A percentile compares a stretch with the other conserved stretches of the same genome.
These are phyloP conservation scores for Drosophila kokeensis DNA, from an alignment of 2,888 invertebrate genomes.

Conservation along the genomic window DNA sequence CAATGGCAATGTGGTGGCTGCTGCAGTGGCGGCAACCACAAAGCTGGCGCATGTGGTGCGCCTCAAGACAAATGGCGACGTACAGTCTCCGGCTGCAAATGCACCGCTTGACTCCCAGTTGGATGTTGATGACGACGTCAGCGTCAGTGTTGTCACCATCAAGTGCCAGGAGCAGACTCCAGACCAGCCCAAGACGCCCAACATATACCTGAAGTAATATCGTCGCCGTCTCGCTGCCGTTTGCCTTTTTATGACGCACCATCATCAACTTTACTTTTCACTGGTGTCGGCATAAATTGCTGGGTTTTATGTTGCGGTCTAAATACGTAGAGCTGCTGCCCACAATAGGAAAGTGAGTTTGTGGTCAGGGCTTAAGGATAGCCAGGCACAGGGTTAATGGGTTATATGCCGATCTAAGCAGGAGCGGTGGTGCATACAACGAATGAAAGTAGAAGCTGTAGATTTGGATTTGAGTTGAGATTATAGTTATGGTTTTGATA, in stretches of 20 bases:
- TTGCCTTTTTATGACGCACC: constrained; percentile 47
- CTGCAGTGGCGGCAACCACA: constrained; percentile 67
- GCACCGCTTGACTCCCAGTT: constrained; percentile 46
- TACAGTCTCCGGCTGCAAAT: constrained; percentile 33
- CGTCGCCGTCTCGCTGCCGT: constrained; percentile 40
- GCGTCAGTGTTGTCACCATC: constrained; percentile 62
- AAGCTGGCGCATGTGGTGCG: constrained; percentile 71
- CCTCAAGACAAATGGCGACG: constrained; percentile 54
- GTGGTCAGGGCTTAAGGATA: constrained; percentile 39
- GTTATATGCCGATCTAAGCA: constrained; percentile 12
- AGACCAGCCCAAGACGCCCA: constrained; percentile 50
- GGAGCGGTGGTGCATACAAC: background rate
- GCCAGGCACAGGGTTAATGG: constrained; percentile 27
- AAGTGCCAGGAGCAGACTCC: constrained; percentile 57
- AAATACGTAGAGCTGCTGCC: constrained; percentile 19
- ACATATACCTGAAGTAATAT: constrained; percentile 75
- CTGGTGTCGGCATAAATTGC: constrained; percentile 66
- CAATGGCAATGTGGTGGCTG: constrained; percentile 59
- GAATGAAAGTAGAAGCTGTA: constrained; percentile 2
- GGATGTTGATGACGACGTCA: constrained; percentile 55
- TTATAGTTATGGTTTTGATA: background rate
- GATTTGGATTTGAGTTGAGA: background rate
- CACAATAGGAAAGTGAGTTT: constrained; percentile 54
- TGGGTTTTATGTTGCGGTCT: constrained; percentile 57
- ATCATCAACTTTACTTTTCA: constrained; percentile 62